A percentile compares a stretch with the other conserved stretches of the same genome.
Evolutionary conservation across 2,797 vertebrate species (phyloP).

Genomic region (Chelmon rostratus): DNA sequence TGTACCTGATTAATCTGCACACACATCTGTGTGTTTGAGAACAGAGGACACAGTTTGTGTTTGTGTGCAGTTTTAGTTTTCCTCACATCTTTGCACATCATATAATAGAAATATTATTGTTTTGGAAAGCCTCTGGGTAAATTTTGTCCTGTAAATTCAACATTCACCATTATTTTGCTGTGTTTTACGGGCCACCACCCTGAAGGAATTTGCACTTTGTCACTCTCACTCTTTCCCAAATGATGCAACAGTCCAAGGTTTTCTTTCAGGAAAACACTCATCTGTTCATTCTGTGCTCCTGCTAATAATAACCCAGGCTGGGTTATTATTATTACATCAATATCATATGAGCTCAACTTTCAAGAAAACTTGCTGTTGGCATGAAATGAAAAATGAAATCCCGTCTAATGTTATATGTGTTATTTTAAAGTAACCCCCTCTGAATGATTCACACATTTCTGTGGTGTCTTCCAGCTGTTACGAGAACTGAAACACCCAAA

Average conservation of each 20-base stretch:
- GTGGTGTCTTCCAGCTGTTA: conserved; percentile 89
- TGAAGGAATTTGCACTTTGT: conserved; percentile 4
- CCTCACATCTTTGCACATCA: not conserved
- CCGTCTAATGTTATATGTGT: not conserved
- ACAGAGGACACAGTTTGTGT: not conserved
- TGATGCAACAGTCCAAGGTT: not conserved
- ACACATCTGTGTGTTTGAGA: not conserved
- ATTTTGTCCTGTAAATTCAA: not conserved
- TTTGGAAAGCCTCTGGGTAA: not conserved
- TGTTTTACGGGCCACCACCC: not conserved
- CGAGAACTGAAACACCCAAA: conserved; percentile 97
- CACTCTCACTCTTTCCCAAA: not conserved
- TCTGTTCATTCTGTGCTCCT: not conserved
- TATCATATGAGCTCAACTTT: not conserved
- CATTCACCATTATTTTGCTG: not conserved
- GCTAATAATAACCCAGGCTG: no score
- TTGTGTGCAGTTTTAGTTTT: not conserved
- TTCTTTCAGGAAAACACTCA: not conserved
- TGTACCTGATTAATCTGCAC: not conserved
- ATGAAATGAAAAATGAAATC: not conserved
- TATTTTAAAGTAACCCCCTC: not conserved
- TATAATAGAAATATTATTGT: not conserved
- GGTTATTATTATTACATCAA: not conserved
- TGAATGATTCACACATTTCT: not conserved
- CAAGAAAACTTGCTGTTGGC: not conserved